Conservation (phyloP, 1,140 invertebrate species). For the Reticulitermes speratus region DNA sequence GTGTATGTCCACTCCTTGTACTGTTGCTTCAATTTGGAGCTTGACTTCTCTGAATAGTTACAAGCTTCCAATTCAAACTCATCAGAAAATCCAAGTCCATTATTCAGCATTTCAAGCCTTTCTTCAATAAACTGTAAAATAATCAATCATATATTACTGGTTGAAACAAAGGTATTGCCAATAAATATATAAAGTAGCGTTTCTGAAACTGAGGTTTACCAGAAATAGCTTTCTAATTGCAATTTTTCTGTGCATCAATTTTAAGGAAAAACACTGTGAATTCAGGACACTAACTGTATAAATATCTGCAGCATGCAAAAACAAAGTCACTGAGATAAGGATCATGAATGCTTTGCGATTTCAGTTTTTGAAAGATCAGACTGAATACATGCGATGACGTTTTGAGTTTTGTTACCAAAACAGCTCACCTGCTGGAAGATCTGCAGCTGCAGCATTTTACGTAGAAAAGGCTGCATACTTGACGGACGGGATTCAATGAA, state of each 20-base stretch:
- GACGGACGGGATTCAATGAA: conserved; percentile 81
- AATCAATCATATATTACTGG: background rate
- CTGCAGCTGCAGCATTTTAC: conserved; percentile 88
- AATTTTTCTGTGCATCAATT: background rate
- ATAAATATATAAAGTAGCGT: background rate
- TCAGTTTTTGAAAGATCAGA: too few species aligned
- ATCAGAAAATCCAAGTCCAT: conserved; percentile 86
- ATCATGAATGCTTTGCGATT: too few species aligned
- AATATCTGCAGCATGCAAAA: too few species aligned
- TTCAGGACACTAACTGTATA: too few species aligned
- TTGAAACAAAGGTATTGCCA: background rate
- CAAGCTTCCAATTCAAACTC: conserved; percentile 91
- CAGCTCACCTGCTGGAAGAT: conserved; percentile 85
- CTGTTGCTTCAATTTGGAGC: conserved; percentile 72
- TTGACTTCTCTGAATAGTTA: conserved; percentile 78
- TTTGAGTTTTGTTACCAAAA: too few species aligned
- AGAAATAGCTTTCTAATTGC: background rate
- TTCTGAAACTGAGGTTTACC: background rate
- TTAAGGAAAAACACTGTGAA: too few species aligned
- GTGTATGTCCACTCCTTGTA: conserved; percentile 72
- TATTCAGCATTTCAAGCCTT: conserved; percentile 83
- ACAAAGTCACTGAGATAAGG: too few species aligned
- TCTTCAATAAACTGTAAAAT: conserved; percentile 85
- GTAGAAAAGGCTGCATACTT: conserved; percentile 82
- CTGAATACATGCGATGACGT: too few species aligned